Evolutionary conservation across 2,888 invertebrate genomes (phyloP).

Genomic region (Lasioglossum lativentre): DNA sequence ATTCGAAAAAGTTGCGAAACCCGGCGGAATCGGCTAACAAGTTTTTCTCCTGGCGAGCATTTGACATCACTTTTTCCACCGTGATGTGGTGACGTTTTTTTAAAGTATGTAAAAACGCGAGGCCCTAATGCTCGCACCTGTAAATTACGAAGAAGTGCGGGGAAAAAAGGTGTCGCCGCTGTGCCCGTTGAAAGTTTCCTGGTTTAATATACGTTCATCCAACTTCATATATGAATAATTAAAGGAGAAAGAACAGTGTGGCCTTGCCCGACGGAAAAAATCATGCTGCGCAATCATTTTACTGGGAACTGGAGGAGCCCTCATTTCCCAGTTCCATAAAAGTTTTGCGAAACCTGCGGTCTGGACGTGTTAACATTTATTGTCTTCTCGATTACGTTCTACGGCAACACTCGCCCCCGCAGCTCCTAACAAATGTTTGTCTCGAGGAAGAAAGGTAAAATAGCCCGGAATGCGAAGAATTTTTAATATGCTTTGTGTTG

Average conservation of each 20-base stretch:
- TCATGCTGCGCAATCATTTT: constrained; percentile 22
- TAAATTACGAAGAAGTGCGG: constrained; percentile 46
- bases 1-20: neutral
- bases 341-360: neutral
- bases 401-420: neutral
- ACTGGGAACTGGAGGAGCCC: neutral
- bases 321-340: neutral
- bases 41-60: neutral
- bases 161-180: constrained; percentile 21
- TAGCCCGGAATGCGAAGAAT: neutral
- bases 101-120: constrained; percentile 35
- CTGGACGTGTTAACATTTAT: neutral
- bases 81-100: constrained; percentile 15
- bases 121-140: constrained; percentile 13
- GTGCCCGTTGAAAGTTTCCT: constrained; percentile 42
- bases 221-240: constrained; percentile 56
- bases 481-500: neutral
- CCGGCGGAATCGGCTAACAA: neutral
- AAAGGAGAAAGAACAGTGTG: constrained; percentile 40
- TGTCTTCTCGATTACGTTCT: neutral
- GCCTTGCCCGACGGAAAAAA: constrained; percentile 11
- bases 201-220: constrained; percentile 43
- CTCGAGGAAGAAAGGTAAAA: neutral
- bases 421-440: neutral
- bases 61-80: neutral